These are phyloP conservation scores for Parazoanthus atlanticus DNA, from an alignment of 92 coral and sea anemone genomes.

Conservation along the genomic window DNA sequence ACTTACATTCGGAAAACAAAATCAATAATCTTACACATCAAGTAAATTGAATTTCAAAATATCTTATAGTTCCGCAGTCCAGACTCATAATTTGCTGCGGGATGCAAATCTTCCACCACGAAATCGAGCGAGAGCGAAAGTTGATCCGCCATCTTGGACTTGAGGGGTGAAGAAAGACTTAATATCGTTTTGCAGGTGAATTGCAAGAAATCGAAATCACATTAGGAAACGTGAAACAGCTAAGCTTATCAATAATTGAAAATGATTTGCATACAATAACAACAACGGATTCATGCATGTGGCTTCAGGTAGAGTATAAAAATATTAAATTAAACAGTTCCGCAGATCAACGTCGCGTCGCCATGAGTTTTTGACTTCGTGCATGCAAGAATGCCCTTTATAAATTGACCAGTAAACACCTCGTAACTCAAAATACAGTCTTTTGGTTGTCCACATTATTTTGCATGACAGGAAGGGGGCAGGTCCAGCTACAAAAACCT, in stretches of 20 bases:
- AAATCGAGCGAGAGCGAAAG: not conserved
- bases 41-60: not conserved
- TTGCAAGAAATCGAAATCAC: constrained; percentile 26
- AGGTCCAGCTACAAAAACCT: not conserved
- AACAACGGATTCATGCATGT: constrained; percentile 20
- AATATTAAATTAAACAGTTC: constrained; percentile 4
- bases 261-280: constrained; percentile 42
- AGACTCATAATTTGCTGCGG: not conserved
- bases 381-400: constrained; percentile 19
- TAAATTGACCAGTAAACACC: not conserved
- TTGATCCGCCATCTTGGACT: constrained; percentile 70
- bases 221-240: constrained; percentile 5
- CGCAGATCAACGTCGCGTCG: not conserved
- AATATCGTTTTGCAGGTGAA: constrained; percentile 47
- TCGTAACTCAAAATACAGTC: not conserved
- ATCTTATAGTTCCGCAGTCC: not conserved
- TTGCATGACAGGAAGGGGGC: not conserved
- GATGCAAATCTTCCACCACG: not conserved
- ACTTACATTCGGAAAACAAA: not conserved
- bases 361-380: not conserved
- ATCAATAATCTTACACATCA: not conserved
- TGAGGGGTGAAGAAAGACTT: constrained; percentile 20
- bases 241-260: constrained; percentile 39
- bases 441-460: not conserved
- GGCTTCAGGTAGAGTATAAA: not conserved